phyloP scores from a whole-genome alignment of 2,888 invertebrate species.

The Trachelus stipa region DNA sequence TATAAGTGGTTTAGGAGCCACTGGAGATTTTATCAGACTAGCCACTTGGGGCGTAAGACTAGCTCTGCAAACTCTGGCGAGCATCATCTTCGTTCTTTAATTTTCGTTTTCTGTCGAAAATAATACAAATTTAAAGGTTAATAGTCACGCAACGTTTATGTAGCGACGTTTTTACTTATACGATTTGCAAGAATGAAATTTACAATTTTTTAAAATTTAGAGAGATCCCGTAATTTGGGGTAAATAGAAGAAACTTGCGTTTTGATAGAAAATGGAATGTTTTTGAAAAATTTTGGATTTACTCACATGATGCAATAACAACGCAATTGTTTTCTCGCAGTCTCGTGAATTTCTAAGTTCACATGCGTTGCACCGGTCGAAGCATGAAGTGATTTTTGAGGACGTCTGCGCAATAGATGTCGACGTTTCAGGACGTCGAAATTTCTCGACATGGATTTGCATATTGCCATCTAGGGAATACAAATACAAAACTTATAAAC shows the following conservation, averaged over 20 bases:
- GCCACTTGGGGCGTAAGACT: conserved; percentile 49
- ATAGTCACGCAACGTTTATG: not conserved
- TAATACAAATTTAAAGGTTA: not conserved
- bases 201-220: not conserved
- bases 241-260: not conserved
- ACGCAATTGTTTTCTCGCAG: conserved; percentile 5
- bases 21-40: conserved; percentile 45
- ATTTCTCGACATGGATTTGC: not conserved
- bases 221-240: not conserved
- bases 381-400: not conserved
- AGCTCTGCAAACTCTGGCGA: conserved; percentile 53
- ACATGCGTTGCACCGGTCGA: not conserved
- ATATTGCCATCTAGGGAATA: too few species aligned
- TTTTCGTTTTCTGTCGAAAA: not conserved
- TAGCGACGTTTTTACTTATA: not conserved
- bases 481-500: too few species aligned
- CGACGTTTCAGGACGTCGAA: not conserved
- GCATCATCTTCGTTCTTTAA: conserved; percentile 48
- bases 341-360: not conserved
- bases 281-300: conserved; percentile 7
- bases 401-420: not conserved
- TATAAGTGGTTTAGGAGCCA: conserved; percentile 34
- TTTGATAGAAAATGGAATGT: too few species aligned
- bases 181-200: not conserved
- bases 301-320: conserved; percentile 26